Conservation (phyloP, 2,113 vertebrate genomes). For the Thamnaconus septentrionalis region DNA sequence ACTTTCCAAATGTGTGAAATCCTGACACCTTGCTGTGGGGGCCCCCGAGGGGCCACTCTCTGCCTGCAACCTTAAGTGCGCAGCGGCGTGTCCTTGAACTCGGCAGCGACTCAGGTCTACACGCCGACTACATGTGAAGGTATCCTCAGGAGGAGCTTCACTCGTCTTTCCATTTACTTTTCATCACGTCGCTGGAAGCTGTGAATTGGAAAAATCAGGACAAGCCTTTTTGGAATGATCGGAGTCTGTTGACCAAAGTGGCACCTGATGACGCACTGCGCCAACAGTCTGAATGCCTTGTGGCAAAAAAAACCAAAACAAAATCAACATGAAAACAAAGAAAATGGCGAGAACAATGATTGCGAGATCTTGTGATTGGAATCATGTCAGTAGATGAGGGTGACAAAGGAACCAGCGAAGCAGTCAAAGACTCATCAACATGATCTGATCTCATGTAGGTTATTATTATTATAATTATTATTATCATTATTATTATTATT, state of each 20-base stretch:
- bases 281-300: too few relatives aligned
- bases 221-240: background rate
- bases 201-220: conserved; percentile 60
- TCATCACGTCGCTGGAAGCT: conserved; percentile 48
- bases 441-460: too few relatives aligned
- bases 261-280: too few relatives aligned
- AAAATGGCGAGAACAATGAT: too few relatives aligned
- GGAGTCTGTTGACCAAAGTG: background rate
- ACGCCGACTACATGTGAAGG: background rate
- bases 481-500: too few relatives aligned
- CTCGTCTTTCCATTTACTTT: conserved; percentile 37
- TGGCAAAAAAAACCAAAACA: too few relatives aligned
- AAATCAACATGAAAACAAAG: too few relatives aligned
- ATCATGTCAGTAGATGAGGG: too few relatives aligned
- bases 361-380: too few relatives aligned
- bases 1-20: conserved; percentile 53
- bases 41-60: background rate
- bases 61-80: conserved; percentile 30
- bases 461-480: too few relatives aligned
- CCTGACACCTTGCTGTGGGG: conserved; percentile 27
- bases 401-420: too few relatives aligned
- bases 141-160: conserved; percentile 14
- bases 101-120: conserved; percentile 6
- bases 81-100: conserved; percentile 16
- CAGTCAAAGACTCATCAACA: too few relatives aligned